phyloP scores from a whole-genome alignment of 2,888 invertebrate genomes.

The Andricus quercusramuli region DNA sequence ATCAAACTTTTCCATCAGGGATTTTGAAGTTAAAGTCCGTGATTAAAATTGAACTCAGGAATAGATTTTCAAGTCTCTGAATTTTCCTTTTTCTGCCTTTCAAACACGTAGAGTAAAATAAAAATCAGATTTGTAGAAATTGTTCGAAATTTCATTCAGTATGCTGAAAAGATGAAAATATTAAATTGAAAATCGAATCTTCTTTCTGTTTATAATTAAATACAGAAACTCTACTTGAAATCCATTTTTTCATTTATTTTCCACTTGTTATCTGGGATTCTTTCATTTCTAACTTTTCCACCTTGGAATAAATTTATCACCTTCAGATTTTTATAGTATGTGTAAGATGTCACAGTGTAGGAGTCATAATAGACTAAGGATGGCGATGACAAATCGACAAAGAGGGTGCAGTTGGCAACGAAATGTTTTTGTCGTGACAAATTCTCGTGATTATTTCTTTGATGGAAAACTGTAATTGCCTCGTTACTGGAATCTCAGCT shows the following conservation, averaged over 20 bases:
- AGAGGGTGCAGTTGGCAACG: constrained; percentile 57
- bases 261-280: not conserved
- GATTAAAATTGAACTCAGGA: too few relatives aligned
- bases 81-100: too few relatives aligned
- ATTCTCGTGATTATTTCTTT: constrained; percentile 63
- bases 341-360: constrained; percentile 6
- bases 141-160: too few relatives aligned
- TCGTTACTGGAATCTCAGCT: constrained; percentile 53
- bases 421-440: constrained; percentile 69
- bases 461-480: constrained; percentile 59
- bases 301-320: not conserved
- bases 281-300: not conserved
- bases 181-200: too few relatives aligned
- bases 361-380: constrained; percentile 50
- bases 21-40: not conserved
- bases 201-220: too few relatives aligned
- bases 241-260: not conserved
- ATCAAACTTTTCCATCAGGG: too few relatives aligned
- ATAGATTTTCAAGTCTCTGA: too few relatives aligned
- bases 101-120: too few relatives aligned
- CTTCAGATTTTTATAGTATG: not conserved
- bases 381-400: constrained; percentile 54
- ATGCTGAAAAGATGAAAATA: too few relatives aligned
- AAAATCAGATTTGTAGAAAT: too few relatives aligned
- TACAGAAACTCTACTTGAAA: not conserved